Evolutionary conservation across 1,140 invertebrate genomes (phyloP), one percentile per base, ranked within the genome.

Genomic region (Conus betulinus): DNA sequence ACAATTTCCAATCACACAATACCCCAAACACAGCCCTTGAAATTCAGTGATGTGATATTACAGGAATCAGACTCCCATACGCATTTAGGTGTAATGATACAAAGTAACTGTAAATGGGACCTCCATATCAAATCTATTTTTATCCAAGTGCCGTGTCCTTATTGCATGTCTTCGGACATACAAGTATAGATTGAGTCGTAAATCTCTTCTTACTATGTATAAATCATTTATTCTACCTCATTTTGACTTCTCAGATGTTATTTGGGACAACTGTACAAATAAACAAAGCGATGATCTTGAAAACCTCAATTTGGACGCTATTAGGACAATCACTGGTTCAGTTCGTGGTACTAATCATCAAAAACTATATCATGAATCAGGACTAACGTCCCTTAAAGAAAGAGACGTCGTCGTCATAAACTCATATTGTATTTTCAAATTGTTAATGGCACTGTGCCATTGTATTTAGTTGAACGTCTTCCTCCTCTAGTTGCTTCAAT

Each of bases 261-360:
- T 86, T 5, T 86, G 85, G 85, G 71, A 86, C 52, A 74, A 74
- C 67, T 86, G 57, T 53, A 86, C 63, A 51, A 23, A 39, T 15
- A 27, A 15, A 11, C 27, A 27, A 17, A 11, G 60, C 17, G n/a
- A 71, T 1, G 23, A 63, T n/a, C 39, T 86, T 20, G 85, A 86
- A 86, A 39, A 51, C 7, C 39, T 86, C 10, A 17, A 86, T 55
- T 57, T 86, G 15, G 85, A 86, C 4, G 85, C 60, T 27, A 85
- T 85, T 15, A 85, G 20, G 52, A 85, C 67, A 27, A 71, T 74
- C 11, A 86, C 27, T 71, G 85, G 63, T 25, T 17, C 71, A 20
- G 63, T 76, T 13, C 55, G 67, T 27, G 71, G 5, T 11, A 86
- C 60, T 25, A 74, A 25, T n/a, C 85, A 86, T n/a, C n/a, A 74